Evolutionary conservation across 2,888 invertebrate genomes (phyloP).

Genomic region (Macropis europaea): DNA sequence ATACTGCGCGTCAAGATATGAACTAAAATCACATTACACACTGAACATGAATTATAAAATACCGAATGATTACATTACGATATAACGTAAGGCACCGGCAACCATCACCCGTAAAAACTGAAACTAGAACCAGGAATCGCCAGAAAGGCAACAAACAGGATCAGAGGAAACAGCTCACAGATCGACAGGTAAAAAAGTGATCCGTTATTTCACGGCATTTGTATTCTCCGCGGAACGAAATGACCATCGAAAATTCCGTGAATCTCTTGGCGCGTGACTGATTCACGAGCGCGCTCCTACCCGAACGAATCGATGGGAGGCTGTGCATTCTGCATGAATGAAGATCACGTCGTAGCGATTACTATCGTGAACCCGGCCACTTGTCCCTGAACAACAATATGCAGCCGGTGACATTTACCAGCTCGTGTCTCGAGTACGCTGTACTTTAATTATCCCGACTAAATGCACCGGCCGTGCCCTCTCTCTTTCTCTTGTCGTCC

Average conservation of each 20-base stretch:
- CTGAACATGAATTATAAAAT: too few relatives aligned
- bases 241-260: conserved; percentile 37
- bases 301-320: conserved; percentile 34
- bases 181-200: conserved; percentile 1
- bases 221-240: conserved; percentile 9
- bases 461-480: conserved; percentile 40
- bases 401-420: conserved; percentile 49
- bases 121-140: not conserved
- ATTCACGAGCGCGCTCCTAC: conserved; percentile 20
- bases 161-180: not conserved
- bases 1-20: too few relatives aligned
- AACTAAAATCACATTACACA: too few relatives aligned
- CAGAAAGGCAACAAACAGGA: not conserved
- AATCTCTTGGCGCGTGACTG: conserved; percentile 47
- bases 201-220: conserved; percentile 28
- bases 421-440: conserved; percentile 44
- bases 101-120: too few relatives aligned
- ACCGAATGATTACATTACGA: too few relatives aligned
- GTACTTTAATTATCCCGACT: conserved; percentile 49
- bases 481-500: conserved; percentile 9
- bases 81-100: too few relatives aligned
- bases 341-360: conserved; percentile 48
- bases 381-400: conserved; percentile 48
- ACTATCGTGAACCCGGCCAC: conserved; percentile 22
- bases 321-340: conserved; percentile 47